Conservation (phyloP, 2,797 vertebrate genomes). For the Chaetodon trifasciatus region DNA sequence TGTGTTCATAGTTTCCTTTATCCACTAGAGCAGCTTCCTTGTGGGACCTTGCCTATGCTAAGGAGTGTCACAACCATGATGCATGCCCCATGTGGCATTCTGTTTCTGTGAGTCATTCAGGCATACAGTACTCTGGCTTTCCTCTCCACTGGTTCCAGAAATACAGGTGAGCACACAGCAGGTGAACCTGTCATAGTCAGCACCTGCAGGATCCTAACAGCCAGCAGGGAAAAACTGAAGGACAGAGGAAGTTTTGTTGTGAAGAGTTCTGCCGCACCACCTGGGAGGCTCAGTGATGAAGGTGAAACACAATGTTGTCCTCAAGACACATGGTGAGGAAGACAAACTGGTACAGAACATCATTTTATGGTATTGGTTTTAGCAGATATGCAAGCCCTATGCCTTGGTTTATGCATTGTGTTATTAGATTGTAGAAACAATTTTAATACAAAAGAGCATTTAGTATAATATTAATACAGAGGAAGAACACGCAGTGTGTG, state of each 20-base stretch:
- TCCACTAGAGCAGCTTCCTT: conserved; percentile 45
- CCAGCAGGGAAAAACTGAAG: conserved; percentile 66
- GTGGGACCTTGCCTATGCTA: conserved; percentile 53
- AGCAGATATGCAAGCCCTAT: neutral
- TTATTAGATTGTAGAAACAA: neutral
- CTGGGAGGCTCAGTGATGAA: conserved; percentile 52
- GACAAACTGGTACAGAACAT: conserved; percentile 21
- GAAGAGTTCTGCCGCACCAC: conserved; percentile 54
- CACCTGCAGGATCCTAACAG: conserved; percentile 72
- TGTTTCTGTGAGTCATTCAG: conserved; percentile 74
- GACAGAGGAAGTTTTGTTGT: conserved; percentile 68
- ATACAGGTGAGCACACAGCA: conserved; percentile 73
- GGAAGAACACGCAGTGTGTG: neutral
- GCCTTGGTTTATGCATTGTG: neutral
- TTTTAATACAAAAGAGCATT: neutral
- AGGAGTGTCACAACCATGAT: conserved; percentile 67
- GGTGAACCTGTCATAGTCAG: conserved; percentile 78
- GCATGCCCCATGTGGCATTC: conserved; percentile 63
- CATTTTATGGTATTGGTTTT: neutral
- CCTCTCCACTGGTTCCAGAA: conserved; percentile 74
- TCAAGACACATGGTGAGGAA: conserved; percentile 31
- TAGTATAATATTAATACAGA: neutral
- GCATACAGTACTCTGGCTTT: conserved; percentile 70
- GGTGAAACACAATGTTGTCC: conserved; percentile 54
- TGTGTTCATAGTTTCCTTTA: conserved; percentile 39